Evolutionary conservation across 2,888 invertebrate genomes (phyloP), one percentile per base, ranked within the genome.

Genomic region (Andrena minutula): DNA sequence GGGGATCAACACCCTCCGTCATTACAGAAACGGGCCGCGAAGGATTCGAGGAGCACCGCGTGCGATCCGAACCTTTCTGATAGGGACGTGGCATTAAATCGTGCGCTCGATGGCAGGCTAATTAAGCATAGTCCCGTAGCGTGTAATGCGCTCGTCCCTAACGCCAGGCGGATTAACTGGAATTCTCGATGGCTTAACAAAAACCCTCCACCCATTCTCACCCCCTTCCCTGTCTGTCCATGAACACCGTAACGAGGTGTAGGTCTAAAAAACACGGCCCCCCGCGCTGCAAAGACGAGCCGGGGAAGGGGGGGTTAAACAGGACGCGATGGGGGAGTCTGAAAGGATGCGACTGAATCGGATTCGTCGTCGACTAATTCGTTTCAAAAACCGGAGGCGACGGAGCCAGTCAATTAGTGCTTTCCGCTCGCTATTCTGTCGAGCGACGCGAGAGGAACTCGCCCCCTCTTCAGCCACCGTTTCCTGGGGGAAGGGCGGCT

Each of bases 141-240:
- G 81, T 65, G 72, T 84, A 82, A 84, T 72, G 76, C 79, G 82
- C 32, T 65, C 68, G 63, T 56, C 35, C 56, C 65, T 72, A 61
- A 72, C 82, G 76, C 74, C 81, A 58, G 51, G 65, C 83, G 82
- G 70, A 84, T 83, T 81, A 84, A 70, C 76, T 82, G 72, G 68
- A 79, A 83, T 82, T 85, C 84, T 83, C 87, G 83, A 86, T 88
- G 86, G 73, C 71, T 75, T 79, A 64, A 84, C 83, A 82, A 81
- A 72, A 82, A 61, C 72, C 56, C 73, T 28, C 49, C 47, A 0
- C 41, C 66, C 72, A 30, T 72, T 68, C 74, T 81, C 81, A 23
- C 69, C 80, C 32, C 35, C 47, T n/a, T 16, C 20, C n/a, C 60
- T 56, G 28, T 51, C 41, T 53, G 58, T 58, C 63, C 28, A 23